Evolutionary conservation across 1,140 invertebrate species (phyloP).

Genomic region (Achatina immaculata): DNA sequence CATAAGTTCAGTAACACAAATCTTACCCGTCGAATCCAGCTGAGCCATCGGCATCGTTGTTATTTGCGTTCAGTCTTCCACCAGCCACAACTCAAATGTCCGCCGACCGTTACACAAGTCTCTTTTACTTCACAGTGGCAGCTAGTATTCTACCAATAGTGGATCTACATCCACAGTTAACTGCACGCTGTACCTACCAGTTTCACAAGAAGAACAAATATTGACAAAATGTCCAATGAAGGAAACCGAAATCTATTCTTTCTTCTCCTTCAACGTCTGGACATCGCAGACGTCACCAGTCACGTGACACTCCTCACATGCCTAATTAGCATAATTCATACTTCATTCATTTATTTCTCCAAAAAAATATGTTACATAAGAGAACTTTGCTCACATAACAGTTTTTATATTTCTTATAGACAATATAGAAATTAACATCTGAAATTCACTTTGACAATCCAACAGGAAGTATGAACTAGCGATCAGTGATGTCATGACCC

Average conservation of each 20-base stretch:
- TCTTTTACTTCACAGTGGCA: neutral
- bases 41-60: constrained; percentile 37
- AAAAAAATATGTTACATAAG: no score
- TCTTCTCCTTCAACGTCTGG: neutral
- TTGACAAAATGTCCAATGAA: neutral
- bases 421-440: no score
- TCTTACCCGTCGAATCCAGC: constrained; percentile 28
- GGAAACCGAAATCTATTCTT: neutral
- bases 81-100: neutral
- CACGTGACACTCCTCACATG: neutral
- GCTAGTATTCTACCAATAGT: neutral
- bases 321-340: neutral
- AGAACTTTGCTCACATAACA: no score
- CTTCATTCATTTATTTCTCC: no score
- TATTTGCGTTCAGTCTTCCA: neutral
- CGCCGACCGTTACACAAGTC: constrained; percentile 5
- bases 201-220: neutral
- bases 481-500: constrained; percentile 4
- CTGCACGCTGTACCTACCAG: neutral
- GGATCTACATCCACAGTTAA: neutral
- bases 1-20: no score
- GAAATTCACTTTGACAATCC: neutral
- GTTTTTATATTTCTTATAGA: no score
- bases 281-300: neutral
- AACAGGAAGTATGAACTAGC: neutral